These are phyloP conservation scores for Amphipoea oculea DNA, from an alignment of 2,888 invertebrate genomes.

Conservation along the genomic window DNA sequence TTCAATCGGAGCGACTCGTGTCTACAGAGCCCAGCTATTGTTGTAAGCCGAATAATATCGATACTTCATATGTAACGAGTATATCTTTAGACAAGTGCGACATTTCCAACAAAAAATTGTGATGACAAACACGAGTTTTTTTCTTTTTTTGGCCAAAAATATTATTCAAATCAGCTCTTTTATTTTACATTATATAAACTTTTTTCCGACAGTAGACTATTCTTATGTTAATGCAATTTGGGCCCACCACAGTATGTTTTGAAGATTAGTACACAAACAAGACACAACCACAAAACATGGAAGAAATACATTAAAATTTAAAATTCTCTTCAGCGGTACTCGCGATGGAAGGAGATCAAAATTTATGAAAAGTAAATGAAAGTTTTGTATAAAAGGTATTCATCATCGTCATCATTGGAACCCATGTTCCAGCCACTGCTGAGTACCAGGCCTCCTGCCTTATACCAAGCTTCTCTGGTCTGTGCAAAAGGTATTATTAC, in stretches of 20 bases:
- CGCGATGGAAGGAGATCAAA: not conserved
- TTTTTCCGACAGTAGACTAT: conserved; percentile 29
- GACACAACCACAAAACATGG: not conserved
- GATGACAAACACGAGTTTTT: conserved; percentile 15
- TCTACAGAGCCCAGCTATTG: not conserved
- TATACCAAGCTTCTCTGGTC: no score
- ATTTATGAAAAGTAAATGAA: no score
- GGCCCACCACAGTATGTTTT: not conserved
- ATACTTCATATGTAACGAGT: not conserved
- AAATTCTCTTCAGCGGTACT: not conserved
- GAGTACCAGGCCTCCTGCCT: no score
- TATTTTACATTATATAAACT: conserved; percentile 34
- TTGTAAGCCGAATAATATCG: not conserved
- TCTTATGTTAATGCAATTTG: conserved; percentile 28
- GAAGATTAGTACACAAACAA: conserved; percentile 17
- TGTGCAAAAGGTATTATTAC: not conserved
- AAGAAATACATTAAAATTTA: not conserved
- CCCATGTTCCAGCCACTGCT: not conserved
- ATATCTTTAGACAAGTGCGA: conserved; percentile 19
- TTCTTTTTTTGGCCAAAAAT: conserved; percentile 25
- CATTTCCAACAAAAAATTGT: conserved; percentile 1
- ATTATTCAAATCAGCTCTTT: conserved; percentile 53
- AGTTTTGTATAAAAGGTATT: not conserved
- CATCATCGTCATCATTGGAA: not conserved
- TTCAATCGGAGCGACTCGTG: no score